A percentile compares a stretch with the other conserved stretches of the same genome.
Evolutionary conservation across 2,797 vertebrate genomes (phyloP).

Genomic region (Salmo trutta): DNA sequence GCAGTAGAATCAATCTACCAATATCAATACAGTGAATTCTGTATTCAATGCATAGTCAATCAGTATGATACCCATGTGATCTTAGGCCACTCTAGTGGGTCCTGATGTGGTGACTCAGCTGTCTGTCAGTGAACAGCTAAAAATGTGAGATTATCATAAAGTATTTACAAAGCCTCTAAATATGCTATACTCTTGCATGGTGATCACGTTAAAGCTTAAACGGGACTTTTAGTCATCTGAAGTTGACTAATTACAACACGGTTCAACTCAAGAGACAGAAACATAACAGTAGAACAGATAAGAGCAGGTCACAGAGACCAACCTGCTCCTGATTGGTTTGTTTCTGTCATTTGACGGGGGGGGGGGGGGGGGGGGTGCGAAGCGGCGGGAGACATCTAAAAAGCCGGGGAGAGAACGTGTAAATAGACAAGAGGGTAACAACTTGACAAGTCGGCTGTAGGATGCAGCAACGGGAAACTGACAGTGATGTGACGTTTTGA

Average conservation of each 20-base stretch:
- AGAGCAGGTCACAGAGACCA: not conserved
- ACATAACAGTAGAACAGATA: not conserved
- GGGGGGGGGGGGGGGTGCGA: not conserved
- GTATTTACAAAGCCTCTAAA: no score
- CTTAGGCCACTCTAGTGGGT: no score
- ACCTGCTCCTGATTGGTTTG: not conserved
- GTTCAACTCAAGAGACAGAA: not conserved
- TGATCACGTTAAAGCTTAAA: no score
- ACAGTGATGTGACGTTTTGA: not conserved
- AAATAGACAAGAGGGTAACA: conserved; percentile 3
- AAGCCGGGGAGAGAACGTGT: not conserved
- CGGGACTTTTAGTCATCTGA: not conserved
- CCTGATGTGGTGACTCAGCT: no score
- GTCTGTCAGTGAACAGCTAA: no score
- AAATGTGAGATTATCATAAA: no score
- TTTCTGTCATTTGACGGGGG: not conserved
- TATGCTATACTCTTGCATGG: no score
- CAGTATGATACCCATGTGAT: no score
- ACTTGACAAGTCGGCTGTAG: not conserved
- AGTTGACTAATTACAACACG: not conserved
- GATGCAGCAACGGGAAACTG: not conserved
- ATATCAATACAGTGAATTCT: no score
- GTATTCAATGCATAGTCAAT: no score
- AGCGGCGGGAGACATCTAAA: not conserved
- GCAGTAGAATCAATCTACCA: no score